Evolutionary conservation across 2,113 vertebrate species (phyloP).

Genomic region (Nibea albiflora): DNA sequence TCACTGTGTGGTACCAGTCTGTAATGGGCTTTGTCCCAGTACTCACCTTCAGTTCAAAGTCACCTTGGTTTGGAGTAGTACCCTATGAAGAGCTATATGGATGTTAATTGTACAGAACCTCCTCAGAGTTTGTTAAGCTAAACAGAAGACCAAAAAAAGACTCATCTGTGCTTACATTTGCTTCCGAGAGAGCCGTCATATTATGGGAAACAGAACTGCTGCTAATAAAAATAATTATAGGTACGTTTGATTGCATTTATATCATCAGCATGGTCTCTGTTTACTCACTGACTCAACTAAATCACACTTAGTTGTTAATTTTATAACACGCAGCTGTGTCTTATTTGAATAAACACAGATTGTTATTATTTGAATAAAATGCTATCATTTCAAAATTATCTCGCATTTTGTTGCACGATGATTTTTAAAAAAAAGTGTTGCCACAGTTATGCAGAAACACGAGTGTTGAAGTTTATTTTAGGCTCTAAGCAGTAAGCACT

Average conservation of each 20-base stretch:
- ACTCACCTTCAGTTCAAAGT: constrained; percentile 37
- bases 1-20: constrained; percentile 29
- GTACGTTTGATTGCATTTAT: constrained; percentile 8
- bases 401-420: constrained; percentile 3
- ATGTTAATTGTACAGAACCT: background rate
- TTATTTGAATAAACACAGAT: too few relatives aligned
- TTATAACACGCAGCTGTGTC: constrained; percentile 9
- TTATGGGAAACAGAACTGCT: constrained; percentile 34
- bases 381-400: background rate
- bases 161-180: background rate
- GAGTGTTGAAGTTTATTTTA: constrained; percentile 1
- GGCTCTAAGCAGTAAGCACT: constrained; percentile 22
- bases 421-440: background rate
- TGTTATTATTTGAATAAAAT: background rate
- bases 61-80: constrained; percentile 38
- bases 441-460: background rate
- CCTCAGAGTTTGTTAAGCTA: background rate
- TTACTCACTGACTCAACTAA: background rate
- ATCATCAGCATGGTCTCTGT: background rate
- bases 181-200: constrained; percentile 6
- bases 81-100: constrained; percentile 2
- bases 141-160: background rate
- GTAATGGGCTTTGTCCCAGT: constrained; percentile 17
- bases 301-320: constrained; percentile 6
- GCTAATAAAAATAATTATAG: constrained; percentile 25